Evolutionary conservation across 2,797 vertebrate species (phyloP), one percentile per base, ranked within the genome.

Genomic region (Falco naumanni): DNA sequence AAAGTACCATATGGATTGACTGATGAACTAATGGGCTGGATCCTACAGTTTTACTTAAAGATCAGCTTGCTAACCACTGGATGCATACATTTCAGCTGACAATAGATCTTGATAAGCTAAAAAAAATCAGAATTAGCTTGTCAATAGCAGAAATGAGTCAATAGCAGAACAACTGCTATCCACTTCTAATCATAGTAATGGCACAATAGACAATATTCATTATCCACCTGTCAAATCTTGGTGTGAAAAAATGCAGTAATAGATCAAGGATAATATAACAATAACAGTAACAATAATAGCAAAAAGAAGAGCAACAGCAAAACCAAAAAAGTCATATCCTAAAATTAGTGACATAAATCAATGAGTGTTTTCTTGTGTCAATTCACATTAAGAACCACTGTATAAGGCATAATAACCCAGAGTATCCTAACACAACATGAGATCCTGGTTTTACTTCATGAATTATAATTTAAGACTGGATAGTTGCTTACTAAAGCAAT

Each of bases 331-430:
- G 71, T 80, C 63, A 81, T 65, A 5, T 97, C 96, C 84, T 97
- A 96, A 97, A 97, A 97, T 97, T 97, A 97, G 94, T 95, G 60
- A 88, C 91, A 97, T 95, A 97, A 97, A 98, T 98, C 97, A 93
- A 96, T 97, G 95, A 85, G 59, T 91, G 87, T 96, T 97, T 97
- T 96, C 96, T 91, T 93, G 75, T 97, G 97, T 98, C 97, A 97
- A 93, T 96, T 98, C 97, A 97, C 95, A 97, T 97, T 97, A 97
- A 93, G 77, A 92, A 94, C 95, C 89, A 87, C 68, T 87, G 64
- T 97, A 65, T 91, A 96, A 97, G 89, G 92, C 90, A 94, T 91
- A 84, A 94, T 94, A 80, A 97, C 93, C 81, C 28, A 72, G 83
- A 76, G 41, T 91, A 95, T 93, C 83, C 74, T 97, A 97, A 97